Percentiles rank a stretch among this genome's conserved stretches.
phyloP scores from a whole-genome alignment of 2,113 vertebrate genomes.

The Otus sunia region DNA sequence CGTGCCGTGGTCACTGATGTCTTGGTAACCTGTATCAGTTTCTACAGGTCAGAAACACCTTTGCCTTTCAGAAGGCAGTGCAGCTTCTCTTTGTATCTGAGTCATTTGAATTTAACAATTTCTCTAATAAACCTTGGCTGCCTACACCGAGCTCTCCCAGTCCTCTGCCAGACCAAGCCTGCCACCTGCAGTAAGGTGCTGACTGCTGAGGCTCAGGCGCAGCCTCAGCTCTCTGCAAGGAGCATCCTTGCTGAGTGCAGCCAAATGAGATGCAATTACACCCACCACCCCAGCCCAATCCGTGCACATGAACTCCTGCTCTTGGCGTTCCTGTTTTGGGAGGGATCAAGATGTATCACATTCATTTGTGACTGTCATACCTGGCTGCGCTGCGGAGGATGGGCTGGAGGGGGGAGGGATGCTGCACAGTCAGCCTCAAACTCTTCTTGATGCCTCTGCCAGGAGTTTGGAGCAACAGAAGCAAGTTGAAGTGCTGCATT shows the following conservation, averaged over 20 bases:
- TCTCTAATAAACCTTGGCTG: constrained; percentile 51
- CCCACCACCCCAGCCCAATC: not conserved
- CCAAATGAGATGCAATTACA: not conserved
- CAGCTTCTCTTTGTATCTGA: constrained; percentile 23
- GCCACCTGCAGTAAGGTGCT: not conserved
- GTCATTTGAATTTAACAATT: not conserved
- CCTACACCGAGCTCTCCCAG: not conserved
- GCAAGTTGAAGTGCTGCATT: not conserved
- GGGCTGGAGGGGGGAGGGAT: not conserved
- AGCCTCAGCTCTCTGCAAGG: not conserved
- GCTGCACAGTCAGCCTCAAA: not conserved
- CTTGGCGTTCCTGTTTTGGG: not conserved
- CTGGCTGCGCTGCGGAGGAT: not conserved
- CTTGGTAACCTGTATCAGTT: not conserved
- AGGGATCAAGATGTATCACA: not conserved
- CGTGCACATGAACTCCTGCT: accelerated
- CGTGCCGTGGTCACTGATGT: not conserved
- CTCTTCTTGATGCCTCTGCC: not conserved
- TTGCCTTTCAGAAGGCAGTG: constrained; percentile 1
- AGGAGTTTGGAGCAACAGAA: not conserved
- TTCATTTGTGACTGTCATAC: not conserved
- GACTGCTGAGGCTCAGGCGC: not conserved
- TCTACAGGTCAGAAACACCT: not conserved
- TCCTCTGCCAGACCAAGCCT: not conserved
- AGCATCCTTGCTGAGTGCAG: not conserved